Base-by-base conservation (phyloP, 2,797 vertebrate genomes). In the Phalanger gymnotis region DNA sequence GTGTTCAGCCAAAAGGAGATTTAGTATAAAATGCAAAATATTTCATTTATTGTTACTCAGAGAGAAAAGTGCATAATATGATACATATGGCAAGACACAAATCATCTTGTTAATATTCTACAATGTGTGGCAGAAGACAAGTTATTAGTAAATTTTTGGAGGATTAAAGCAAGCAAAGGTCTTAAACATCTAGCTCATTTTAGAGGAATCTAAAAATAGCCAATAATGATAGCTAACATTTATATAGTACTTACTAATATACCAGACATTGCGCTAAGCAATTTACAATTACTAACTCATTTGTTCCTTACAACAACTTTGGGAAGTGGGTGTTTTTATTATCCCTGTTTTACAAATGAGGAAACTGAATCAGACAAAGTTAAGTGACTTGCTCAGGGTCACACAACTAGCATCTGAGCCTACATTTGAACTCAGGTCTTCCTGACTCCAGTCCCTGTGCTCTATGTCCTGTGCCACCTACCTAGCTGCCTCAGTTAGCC, bases 1-100 rank as follows among this genome's bases (percentile, higher is more conserved):
- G 81, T 2, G 4, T 90, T 90, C 40, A 87, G 94, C 57, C 91
- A 94, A 96, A 97, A 95, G 55, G 90, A 61, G 58, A 47, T 89
- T 27, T 9, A 92, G 27, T 54, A 91, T 92, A 93, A 58, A 94
- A 94, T 93, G 66, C 4, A 96, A 92, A 95, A 34, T 81, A 58
- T 92, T 93, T 93, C 89, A 90, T 34, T 90, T 94, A 31, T 87
- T 66, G 31, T 87, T 16, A 90, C 31, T 22, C n/a, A 89, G 31
- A 91, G 53, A 95, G 6, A 92, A 94, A 34, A 55, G 51, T 25
- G 54, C 19, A 4, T 95, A 92, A 54, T 34, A 54, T 47, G 10
- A 31, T 91, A 58, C 14, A 81, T 30, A 11, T 53, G 53, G 92
- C 89, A 95, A 95, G 5, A 56, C 34, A 54, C 5, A 47, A 90